These are phyloP conservation scores for Phthorimaea operculella DNA, from an alignment of 1,140 invertebrate genomes.

Conservation along the genomic window DNA sequence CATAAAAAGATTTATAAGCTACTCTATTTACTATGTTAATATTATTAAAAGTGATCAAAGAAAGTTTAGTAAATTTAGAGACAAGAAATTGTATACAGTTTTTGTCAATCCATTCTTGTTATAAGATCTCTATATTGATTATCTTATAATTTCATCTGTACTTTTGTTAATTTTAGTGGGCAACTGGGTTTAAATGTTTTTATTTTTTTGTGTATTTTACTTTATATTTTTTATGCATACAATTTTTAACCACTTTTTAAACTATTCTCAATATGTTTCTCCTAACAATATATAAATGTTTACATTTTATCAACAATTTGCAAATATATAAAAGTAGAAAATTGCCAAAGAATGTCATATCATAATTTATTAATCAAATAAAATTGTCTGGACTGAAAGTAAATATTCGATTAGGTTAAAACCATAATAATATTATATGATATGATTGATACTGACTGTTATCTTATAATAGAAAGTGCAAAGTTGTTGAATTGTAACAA, in stretches of 20 bases:
- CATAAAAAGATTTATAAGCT: too few relatives aligned
- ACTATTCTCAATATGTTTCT: too few relatives aligned
- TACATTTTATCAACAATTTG: too few relatives aligned
- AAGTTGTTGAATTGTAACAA: too few relatives aligned
- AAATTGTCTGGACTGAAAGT: too few relatives aligned
- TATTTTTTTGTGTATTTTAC: neutral
- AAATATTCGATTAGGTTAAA: too few relatives aligned
- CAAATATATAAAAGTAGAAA: neutral
- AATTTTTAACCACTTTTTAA: too few relatives aligned
- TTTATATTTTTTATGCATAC: too few relatives aligned
- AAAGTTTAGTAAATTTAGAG: neutral
- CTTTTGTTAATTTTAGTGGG: neutral
- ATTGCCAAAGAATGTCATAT: slow-evolving; percentile 1
- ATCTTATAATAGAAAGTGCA: too few relatives aligned
- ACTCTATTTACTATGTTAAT: neutral
- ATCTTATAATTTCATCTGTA: neutral
- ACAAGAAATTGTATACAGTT: neutral
- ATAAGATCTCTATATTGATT: neutral
- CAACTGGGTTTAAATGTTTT: neutral
- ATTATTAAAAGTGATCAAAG: neutral
- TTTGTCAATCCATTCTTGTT: neutral
- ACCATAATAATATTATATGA: too few relatives aligned
- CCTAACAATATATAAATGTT: too few relatives aligned
- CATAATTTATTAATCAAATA: neutral
- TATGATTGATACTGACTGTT: too few relatives aligned